Percentiles rank a stretch among this genome's conserved stretches.
Conservation (phyloP, 2,888 invertebrate species). For the Empis stercorea region DNA sequence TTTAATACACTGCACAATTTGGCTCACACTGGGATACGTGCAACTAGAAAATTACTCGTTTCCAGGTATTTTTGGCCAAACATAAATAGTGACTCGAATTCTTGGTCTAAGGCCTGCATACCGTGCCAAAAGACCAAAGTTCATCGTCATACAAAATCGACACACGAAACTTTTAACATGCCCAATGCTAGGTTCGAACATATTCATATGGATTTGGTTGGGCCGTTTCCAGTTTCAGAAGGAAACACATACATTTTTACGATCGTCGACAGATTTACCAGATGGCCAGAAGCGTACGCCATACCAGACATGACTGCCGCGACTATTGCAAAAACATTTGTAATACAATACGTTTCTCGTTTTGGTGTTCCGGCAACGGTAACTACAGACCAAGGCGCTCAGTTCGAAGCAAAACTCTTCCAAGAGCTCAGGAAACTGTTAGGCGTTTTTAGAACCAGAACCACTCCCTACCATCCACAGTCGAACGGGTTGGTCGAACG, state of each 20-base stretch:
- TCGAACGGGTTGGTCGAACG: constrained; percentile 7
- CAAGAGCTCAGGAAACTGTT: not conserved
- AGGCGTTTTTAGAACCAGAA: not conserved
- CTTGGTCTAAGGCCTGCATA: constrained; percentile 22
- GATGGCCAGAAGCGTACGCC: constrained; percentile 17
- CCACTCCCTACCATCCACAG: constrained; percentile 5
- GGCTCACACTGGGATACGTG: constrained; percentile 14
- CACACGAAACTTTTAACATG: constrained; percentile 14
- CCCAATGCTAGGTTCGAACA: constrained; percentile 22
- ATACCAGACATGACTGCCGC: constrained; percentile 14
- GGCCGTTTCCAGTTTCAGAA: constrained; percentile 20
- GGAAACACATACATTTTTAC: constrained; percentile 18
- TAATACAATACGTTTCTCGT: constrained; percentile 7
- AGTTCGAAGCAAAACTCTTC: constrained; percentile 7
- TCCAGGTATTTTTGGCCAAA: constrained; percentile 19
- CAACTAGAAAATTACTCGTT: constrained; percentile 14
- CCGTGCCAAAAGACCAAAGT: constrained; percentile 24
- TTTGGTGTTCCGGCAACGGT: constrained; percentile 10
- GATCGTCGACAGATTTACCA: constrained; percentile 17
- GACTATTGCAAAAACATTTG: constrained; percentile 7
- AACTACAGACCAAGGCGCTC: constrained; percentile 12
- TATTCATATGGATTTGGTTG: constrained; percentile 25
- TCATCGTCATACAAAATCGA: constrained; percentile 16
- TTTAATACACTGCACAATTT: not conserved
- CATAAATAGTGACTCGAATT: constrained; percentile 17